Percentiles rank a stretch among this genome's conserved stretches.
Conservation (phyloP, 2,888 invertebrate genomes). For the Beris morrisii region DNA sequence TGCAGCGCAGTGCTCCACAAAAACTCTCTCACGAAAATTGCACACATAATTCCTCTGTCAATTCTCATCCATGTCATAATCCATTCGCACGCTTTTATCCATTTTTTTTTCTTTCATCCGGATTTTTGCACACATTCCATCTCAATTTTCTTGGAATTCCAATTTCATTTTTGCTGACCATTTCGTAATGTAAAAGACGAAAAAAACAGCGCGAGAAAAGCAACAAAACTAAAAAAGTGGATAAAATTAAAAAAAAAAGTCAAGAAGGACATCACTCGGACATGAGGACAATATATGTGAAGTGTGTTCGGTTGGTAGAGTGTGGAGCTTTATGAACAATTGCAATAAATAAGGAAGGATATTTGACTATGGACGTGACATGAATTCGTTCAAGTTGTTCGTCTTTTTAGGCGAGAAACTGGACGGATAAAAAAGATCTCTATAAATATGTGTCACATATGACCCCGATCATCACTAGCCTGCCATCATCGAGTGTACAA, state of each 20-base stretch:
- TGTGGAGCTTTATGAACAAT: conserved; percentile 10
- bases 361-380: conserved; percentile 37
- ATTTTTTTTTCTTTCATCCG: no score
- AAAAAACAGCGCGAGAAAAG: no score
- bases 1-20: no score
- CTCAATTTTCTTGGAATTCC: conserved; percentile 22
- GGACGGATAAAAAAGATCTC: neutral
- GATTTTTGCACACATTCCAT: no score
- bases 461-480: conserved; percentile 16
- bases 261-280: conserved; percentile 1
- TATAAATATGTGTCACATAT: conserved; percentile 36
- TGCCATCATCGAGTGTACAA: conserved; percentile 21
- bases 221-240: no score
- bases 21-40: no score
- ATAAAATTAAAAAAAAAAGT: neutral
- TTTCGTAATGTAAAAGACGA: neutral
- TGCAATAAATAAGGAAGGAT: conserved; percentile 14
- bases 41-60: no score
- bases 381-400: conserved; percentile 22
- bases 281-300: conserved; percentile 2
- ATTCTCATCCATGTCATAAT: no score
- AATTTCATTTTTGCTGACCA: conserved; percentile 34
- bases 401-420: neutral
- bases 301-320: neutral
- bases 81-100: no score